These are phyloP conservation scores for Azorinus chamasolen DNA, from an alignment of 2,888 invertebrate species.

Conservation along the genomic window DNA sequence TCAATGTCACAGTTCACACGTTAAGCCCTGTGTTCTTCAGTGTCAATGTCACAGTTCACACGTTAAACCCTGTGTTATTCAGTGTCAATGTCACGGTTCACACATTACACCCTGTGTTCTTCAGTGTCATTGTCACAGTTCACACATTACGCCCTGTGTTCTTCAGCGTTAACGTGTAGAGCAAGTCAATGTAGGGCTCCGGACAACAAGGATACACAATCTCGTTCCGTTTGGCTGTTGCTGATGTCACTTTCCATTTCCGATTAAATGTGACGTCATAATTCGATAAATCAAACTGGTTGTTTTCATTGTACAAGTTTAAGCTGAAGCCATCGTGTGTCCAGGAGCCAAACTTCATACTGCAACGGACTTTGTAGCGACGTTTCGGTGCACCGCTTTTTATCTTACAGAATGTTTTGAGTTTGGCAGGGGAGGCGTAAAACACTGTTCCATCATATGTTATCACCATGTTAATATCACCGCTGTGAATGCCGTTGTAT, in stretches of 20 bases:
- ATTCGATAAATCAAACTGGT: slow-evolving; percentile 7
- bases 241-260: slow-evolving; percentile 30
- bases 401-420: slow-evolving; percentile 39
- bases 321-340: slow-evolving; percentile 43
- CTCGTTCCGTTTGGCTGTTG: slow-evolving; percentile 25
- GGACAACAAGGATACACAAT: slow-evolving; percentile 21
- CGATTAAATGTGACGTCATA: slow-evolving; percentile 41
- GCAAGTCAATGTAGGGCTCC: slow-evolving; percentile 44
- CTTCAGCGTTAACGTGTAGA: slow-evolving; percentile 22
- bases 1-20: no score
- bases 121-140: no score
- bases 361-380: slow-evolving; percentile 28
- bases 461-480: slow-evolving; percentile 39
- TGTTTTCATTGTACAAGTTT: neutral
- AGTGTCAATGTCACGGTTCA: no score
- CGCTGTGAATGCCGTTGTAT: slow-evolving; percentile 21
- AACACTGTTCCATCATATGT: slow-evolving; percentile 45
- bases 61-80: no score
- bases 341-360: slow-evolving; percentile 56
- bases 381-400: neutral
- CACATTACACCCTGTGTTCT: no score
- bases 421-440: slow-evolving; percentile 31
- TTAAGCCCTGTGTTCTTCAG: no score
- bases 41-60: no score
- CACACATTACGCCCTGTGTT: slow-evolving; percentile 4